Evolutionary conservation across 2,888 invertebrate species (phyloP).

Genomic region (Falcaria lacertinaria): DNA sequence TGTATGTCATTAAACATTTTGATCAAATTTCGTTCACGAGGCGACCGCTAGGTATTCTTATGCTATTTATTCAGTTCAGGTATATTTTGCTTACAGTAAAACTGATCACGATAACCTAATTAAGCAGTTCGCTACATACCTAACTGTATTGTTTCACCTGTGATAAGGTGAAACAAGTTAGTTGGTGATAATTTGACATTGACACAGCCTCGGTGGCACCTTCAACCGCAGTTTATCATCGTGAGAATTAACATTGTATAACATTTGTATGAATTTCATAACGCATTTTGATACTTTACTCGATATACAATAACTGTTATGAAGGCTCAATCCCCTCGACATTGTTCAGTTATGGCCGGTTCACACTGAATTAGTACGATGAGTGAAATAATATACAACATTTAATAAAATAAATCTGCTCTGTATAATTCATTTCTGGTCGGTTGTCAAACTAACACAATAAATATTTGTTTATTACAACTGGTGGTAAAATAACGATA

Average conservation of each 20-base stretch:
- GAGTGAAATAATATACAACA: neutral
- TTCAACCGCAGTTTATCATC: conserved; percentile 8
- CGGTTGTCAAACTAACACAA: no score
- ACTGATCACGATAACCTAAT: neutral
- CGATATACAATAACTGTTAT: conserved; percentile 1
- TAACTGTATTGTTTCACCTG: conserved; percentile 11
- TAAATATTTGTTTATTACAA: no score
- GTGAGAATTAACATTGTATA: conserved; percentile 26
- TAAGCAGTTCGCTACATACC: neutral
- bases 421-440: no score
- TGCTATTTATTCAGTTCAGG: no score
- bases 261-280: conserved; percentile 20
- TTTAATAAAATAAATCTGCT: no score
- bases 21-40: no score
- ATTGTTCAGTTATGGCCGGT: neutral
- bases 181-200: conserved; percentile 15
- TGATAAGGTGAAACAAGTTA: no score
- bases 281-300: neutral
- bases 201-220: conserved; percentile 9
- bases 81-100: no score
- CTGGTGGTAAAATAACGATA: no score
- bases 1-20: no score
- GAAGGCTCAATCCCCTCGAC: neutral
- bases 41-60: no score
- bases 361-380: neutral